A percentile compares a stretch with the other conserved stretches of the same genome.
phyloP scores from a whole-genome alignment of 2,888 invertebrate genomes.

The Disparrhopalites patrizii region DNA sequence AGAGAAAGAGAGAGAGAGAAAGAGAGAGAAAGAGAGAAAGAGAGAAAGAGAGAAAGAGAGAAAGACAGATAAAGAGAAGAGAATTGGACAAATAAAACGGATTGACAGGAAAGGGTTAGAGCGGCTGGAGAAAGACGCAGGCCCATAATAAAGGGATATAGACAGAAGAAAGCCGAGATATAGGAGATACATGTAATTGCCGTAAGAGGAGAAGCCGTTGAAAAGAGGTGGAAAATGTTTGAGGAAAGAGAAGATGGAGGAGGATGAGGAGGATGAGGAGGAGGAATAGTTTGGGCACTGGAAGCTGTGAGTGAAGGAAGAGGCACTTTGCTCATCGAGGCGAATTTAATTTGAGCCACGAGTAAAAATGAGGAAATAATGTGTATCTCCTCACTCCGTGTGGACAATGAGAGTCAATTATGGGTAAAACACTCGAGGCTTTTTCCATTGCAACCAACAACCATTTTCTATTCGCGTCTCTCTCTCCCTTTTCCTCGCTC shows the following conservation, averaged over 20 bases:
- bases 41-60: not conserved
- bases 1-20: not conserved
- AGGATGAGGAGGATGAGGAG: constrained; percentile 7
- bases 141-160: no score
- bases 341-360: constrained; percentile 23
- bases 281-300: not conserved
- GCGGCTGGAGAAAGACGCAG: no score
- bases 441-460: not conserved
- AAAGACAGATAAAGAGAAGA: not conserved
- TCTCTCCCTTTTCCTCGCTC: not conserved
- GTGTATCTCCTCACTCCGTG: constrained; percentile 15
- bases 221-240: not conserved
- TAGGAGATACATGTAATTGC: no score
- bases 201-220: no score
- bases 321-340: constrained; percentile 22
- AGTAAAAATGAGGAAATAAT: constrained; percentile 27
- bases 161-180: no score
- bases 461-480: not conserved
- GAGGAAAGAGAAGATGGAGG: not conserved
- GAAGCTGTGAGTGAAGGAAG: constrained; percentile 1
- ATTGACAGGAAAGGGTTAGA: not conserved
- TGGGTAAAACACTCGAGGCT: constrained; percentile 39
- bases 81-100: not conserved
- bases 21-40: not conserved
- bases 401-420: constrained; percentile 41